Base-by-base conservation (phyloP, 1,140 invertebrate species). In the Hycleus phaleratus region DNA sequence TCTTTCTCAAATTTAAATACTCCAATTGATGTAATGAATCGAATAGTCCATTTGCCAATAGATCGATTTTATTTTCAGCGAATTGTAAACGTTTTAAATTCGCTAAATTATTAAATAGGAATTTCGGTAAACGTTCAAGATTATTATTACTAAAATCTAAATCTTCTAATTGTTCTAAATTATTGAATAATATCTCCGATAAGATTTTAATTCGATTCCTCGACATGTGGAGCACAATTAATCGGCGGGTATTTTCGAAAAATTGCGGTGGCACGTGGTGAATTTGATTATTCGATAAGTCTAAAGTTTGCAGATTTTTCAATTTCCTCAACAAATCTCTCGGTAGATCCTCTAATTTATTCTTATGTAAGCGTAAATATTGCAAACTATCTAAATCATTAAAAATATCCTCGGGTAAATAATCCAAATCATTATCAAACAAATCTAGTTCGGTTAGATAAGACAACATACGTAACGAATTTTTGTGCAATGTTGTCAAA, bases 391-490 rank as follows among this genome's bases (percentile, higher is more conserved):
- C 80, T 52, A 92, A 71, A 39, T 85, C 79, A 60, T 85, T 81
- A 55, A 93, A 90, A 56, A 91, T 75, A 58, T 81, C 81, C 5
- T 83, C 75, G 1, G 89, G 87, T 24, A 93, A 72, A 70, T 86
- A 86, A 66, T 91, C 86, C 3, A 92, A 78, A 46, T 81, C 73
- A 70, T 93, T 93, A 66, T 88, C 84, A 53, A 87, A 88, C 58
- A 91, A 73, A 69, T 92, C 89, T 72, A 91, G 73, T 69, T 90
- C 83, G 3, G 76, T 79, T 4, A 91, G 73, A 26, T 83, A 78
- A 0, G 78, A 78, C 69, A 91, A 75, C 3, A 81, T 82, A 49
- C 80, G 78, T 67, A 91, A 90, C 0, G 85, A 82, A 56, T 85
- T 82, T 69, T 86, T 86, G 69, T 90, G 85, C 11, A 91, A 73